Percentiles rank a stretch among this genome's conserved stretches.
Conservation (phyloP, 2,797 vertebrate genomes). For the Hippopotamyrus pictus region DNA sequence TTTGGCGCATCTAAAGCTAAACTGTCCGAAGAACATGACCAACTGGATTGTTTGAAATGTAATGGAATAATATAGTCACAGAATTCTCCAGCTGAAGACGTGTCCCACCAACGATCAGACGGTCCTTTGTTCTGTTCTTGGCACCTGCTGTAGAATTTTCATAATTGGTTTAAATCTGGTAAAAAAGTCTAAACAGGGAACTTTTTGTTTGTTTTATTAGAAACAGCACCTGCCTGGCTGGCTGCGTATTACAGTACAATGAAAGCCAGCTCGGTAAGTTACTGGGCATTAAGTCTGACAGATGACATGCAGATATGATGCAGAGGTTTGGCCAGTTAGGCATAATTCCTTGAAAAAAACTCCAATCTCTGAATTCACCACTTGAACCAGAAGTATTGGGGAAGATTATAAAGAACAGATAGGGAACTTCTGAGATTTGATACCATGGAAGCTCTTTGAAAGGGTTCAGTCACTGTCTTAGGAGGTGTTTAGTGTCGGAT, state of each 20-base stretch:
- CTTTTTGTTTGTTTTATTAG: not conserved
- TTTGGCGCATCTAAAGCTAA: not conserved
- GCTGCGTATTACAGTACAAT: not conserved
- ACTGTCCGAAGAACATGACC: not conserved
- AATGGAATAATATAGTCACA: not conserved
- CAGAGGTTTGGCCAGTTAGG: not conserved
- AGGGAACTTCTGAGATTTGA: not conserved
- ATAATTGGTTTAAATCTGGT: not conserved
- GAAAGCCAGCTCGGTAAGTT: not conserved
- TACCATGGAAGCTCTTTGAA: not conserved
- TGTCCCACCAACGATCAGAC: not conserved
- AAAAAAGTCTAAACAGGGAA: not conserved
- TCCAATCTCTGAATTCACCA: not conserved
- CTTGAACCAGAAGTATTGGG: not conserved
- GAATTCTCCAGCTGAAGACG: not conserved
- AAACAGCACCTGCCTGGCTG: not conserved
- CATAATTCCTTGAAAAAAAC: not conserved
- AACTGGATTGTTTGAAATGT: not conserved
- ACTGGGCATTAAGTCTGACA: not conserved
- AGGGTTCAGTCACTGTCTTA: not conserved
- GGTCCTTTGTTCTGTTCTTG: not conserved
- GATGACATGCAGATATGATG: not conserved
- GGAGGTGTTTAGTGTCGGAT: not conserved
- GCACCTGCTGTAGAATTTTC: not conserved
- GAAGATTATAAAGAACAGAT: not conserved